phyloP scores from a whole-genome alignment of 2,888 invertebrate genomes.

The Melinopterus prodromus region DNA sequence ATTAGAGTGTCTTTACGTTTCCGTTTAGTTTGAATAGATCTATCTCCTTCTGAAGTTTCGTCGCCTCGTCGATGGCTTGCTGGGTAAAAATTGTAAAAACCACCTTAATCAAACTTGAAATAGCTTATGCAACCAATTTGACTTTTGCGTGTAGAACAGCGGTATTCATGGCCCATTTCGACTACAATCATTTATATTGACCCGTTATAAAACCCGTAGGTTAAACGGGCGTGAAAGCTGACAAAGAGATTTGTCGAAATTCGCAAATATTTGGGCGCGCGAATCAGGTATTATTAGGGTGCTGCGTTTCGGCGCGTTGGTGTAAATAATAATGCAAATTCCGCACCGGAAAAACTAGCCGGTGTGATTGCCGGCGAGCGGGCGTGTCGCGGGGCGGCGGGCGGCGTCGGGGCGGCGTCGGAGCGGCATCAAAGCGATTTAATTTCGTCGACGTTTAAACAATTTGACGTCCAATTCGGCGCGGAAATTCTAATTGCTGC shows the following conservation, averaged over 20 bases:
- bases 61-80: too few species aligned
- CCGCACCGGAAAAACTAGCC: constrained; percentile 37
- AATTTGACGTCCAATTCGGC: constrained; percentile 51
- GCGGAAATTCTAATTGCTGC: constrained; percentile 52
- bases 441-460: constrained; percentile 52
- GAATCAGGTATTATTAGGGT: constrained; percentile 23
- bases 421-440: constrained; percentile 42
- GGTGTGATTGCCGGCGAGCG: constrained; percentile 7
- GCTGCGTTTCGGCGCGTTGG: not conserved
- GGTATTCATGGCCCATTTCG: too few species aligned
- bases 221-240: too few species aligned
- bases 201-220: too few species aligned
- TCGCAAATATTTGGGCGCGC: constrained; percentile 19
- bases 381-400: constrained; percentile 6
- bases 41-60: too few species aligned
- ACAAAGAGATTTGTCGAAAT: not conserved
- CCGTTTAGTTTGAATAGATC: too few species aligned
- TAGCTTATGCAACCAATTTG: too few species aligned
- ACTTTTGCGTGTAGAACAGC: too few species aligned
- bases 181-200: too few species aligned
- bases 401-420: constrained; percentile 5
- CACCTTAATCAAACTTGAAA: too few species aligned
- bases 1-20: too few species aligned
- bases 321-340: constrained; percentile 46
- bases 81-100: too few species aligned